Conservation (phyloP, 2,113 vertebrate genomes). For the Hippoglossus stenolepis region DNA sequence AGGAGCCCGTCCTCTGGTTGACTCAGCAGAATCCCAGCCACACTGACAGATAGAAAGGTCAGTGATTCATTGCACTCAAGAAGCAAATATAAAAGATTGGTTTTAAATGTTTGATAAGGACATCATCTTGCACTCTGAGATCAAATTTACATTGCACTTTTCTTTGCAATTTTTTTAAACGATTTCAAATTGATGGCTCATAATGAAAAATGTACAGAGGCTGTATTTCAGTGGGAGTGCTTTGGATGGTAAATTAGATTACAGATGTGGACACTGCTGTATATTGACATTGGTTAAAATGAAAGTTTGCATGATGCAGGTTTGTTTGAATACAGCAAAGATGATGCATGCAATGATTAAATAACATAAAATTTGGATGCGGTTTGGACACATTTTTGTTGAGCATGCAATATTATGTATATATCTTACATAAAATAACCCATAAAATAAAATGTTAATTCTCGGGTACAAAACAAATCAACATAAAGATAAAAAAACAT, state of each 20-base stretch:
- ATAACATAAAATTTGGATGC: too few relatives aligned
- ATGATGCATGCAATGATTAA: too few relatives aligned
- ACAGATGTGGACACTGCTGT: neutral
- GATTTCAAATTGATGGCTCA: too few relatives aligned
- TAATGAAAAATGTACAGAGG: too few relatives aligned
- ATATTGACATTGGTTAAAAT: neutral
- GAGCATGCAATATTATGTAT: neutral
- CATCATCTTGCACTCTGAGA: neutral
- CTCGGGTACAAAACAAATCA: neutral
- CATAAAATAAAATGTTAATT: neutral
- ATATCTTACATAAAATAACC: neutral
- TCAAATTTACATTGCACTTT: neutral
- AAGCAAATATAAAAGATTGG: neutral
- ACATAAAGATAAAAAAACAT: neutral
- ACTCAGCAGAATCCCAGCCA: constrained; percentile 69
- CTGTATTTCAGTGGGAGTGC: neutral
- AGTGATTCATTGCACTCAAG: constrained; percentile 20
- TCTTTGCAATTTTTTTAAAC: too few relatives aligned
- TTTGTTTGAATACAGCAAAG: neutral
- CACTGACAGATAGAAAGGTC: constrained; percentile 5
- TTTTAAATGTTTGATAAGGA: neutral
- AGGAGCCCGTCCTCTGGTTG: constrained; percentile 43
- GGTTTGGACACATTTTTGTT: neutral
- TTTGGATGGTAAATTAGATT: neutral
- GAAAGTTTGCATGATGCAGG: neutral